Conservation (phyloP, 2,113 vertebrate genomes). For the Erpornis zantholeuca region DNA sequence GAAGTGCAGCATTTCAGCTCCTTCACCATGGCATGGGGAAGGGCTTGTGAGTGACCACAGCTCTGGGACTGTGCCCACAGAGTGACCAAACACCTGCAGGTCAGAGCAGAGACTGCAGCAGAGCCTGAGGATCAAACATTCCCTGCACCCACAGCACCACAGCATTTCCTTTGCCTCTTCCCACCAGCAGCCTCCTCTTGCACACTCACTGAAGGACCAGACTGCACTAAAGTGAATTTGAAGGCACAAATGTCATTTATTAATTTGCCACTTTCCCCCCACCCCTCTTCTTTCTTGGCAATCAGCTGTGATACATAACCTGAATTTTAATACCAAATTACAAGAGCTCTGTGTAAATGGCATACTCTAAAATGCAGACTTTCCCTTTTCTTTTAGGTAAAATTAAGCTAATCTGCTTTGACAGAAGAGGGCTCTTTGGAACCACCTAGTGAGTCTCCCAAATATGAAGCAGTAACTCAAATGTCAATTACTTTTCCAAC, state of each 20-base stretch:
- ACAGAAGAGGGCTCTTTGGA: slow-evolving; percentile 71
- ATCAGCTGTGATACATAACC: slow-evolving; percentile 55
- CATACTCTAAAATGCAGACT: slow-evolving; percentile 1
- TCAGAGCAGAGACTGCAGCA: rapidly evolving
- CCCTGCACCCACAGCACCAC: rapidly evolving
- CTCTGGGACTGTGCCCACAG: background rate
- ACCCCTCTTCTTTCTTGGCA: slow-evolving; percentile 27
- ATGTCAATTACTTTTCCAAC: slow-evolving; percentile 80
- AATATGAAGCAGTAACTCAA: slow-evolving; percentile 78
- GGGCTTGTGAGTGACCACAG: rapidly evolving
- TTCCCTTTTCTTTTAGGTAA: slow-evolving; percentile 47
- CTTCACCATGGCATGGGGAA: rapidly evolving
- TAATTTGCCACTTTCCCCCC: slow-evolving; percentile 34
- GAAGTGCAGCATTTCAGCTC: background rate
- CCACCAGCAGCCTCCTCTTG: background rate
- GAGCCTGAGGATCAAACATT: background rate
- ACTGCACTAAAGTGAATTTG: slow-evolving; percentile 30
- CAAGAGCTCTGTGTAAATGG: background rate
- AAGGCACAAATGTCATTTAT: slow-evolving; percentile 61
- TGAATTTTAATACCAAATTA: slow-evolving; percentile 69
- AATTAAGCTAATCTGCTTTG: slow-evolving; percentile 72
- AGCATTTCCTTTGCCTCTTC: background rate
- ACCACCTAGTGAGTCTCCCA: slow-evolving; percentile 69
- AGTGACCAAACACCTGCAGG: background rate
- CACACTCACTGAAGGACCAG: background rate